Conservation (phyloP, 2,888 invertebrate species). For the Drosophila quasianomalipes region DNA sequence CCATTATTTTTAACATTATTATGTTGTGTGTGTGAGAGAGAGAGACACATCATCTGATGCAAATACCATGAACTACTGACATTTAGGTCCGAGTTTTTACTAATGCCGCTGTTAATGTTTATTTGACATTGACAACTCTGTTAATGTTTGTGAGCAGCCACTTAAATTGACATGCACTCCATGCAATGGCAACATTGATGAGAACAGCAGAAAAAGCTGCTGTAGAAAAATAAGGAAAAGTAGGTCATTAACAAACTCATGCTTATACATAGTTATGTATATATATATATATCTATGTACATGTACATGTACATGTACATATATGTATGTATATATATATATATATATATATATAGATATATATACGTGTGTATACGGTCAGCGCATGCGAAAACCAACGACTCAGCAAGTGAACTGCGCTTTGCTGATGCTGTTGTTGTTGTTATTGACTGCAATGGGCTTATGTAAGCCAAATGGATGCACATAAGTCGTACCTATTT, state of each 20-base stretch:
- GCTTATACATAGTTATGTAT: neutral
- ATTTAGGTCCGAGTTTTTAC: slow-evolving; percentile 43
- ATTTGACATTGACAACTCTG: slow-evolving; percentile 45
- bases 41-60: slow-evolving; percentile 8
- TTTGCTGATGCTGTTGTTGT: slow-evolving; percentile 24
- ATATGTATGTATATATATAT: slow-evolving; percentile 1
- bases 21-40: neutral
- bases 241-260: slow-evolving; percentile 61
- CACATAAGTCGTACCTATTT: slow-evolving; percentile 12
- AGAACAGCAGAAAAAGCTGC: slow-evolving; percentile 33
- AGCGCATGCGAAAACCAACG: slow-evolving; percentile 66
- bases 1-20: slow-evolving; percentile 1
- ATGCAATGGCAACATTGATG: slow-evolving; percentile 43
- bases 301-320: neutral
- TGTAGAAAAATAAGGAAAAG: slow-evolving; percentile 38
- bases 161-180: slow-evolving; percentile 20
- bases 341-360: neutral
- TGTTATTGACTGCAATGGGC: slow-evolving; percentile 46
- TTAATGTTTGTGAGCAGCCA: slow-evolving; percentile 13
- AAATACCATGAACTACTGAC: slow-evolving; percentile 63
- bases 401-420: slow-evolving; percentile 38
- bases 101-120: slow-evolving; percentile 12
- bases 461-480: slow-evolving; percentile 60
- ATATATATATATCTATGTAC: slow-evolving; percentile 8
- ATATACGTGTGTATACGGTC: slow-evolving; percentile 4